Conservation (phyloP, 2,888 invertebrate genomes). For the Pyrrhia umbra region DNA sequence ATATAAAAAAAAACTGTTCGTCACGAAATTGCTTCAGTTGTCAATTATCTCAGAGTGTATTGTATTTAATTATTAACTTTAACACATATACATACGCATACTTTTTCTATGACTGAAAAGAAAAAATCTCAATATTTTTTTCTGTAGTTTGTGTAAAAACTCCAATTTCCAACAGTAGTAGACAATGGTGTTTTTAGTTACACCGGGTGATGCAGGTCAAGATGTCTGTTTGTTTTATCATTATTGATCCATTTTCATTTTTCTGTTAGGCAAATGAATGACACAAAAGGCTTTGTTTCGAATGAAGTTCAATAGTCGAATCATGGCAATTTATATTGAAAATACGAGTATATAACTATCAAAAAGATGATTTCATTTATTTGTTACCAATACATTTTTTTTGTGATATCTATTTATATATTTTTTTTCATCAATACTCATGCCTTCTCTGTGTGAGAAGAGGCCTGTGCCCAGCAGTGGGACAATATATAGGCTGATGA, state of each 20-base stretch:
- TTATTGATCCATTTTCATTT: conserved; percentile 24
- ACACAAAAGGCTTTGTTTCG: conserved; percentile 41
- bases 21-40: no score
- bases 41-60: no score
- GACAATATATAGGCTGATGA: no score
- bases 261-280: conserved; percentile 25
- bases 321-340: conserved; percentile 10
- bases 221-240: conserved; percentile 20
- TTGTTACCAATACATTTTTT: neutral
- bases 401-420: neutral
- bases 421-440: neutral
- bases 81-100: no score
- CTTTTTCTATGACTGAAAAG: no score
- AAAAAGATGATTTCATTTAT: conserved; percentile 21
- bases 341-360: no score
- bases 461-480: no score
- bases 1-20: no score
- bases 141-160: no score
- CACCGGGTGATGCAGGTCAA: conserved; percentile 5
- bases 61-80: no score
- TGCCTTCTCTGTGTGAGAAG: no score
- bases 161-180: neutral
- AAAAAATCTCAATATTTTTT: no score
- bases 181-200: conserved; percentile 19
- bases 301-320: conserved; percentile 32